A percentile compares a stretch with the other conserved stretches of the same genome.
phyloP scores from a whole-genome alignment of 2,888 invertebrate genomes.

The Drosophila kanekoi region DNA sequence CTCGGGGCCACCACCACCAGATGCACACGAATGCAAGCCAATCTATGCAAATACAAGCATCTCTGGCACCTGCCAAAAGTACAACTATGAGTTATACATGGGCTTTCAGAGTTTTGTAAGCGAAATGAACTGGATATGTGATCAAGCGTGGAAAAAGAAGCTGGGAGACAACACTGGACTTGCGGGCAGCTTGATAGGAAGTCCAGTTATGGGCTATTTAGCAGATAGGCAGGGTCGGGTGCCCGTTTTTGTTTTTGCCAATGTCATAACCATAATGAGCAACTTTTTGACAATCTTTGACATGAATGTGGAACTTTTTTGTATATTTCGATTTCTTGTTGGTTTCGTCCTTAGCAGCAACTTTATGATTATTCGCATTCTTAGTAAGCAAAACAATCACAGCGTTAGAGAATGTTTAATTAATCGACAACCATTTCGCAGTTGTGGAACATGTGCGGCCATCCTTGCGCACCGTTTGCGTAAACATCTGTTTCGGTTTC shows the following conservation, averaged over 20 bases:
- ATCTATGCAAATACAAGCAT: no score
- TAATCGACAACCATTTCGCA: conserved; percentile 52
- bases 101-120: conserved; percentile 87
- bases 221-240: conserved; percentile 87
- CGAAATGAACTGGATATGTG: conserved; percentile 88
- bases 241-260: conserved; percentile 86
- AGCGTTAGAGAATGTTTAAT: fast-evolving
- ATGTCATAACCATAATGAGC: conserved; percentile 86
- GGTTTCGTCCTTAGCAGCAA: conserved; percentile 87
- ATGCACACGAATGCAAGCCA: conserved; percentile 22
- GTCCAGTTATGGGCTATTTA: conserved; percentile 86
- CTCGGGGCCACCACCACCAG: conserved; percentile 5
- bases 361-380: conserved; percentile 88
- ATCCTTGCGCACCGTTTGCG: conserved; percentile 86
- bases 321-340: conserved; percentile 86
- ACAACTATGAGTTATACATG: conserved; percentile 86
- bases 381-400: conserved; percentile 84
- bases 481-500: conserved; percentile 87
- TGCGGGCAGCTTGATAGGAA: conserved; percentile 87
- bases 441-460: conserved; percentile 87
- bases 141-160: conserved; percentile 86
- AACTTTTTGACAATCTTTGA: conserved; percentile 86
- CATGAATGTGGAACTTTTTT: conserved; percentile 85
- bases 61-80: conserved; percentile 83
- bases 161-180: conserved; percentile 88